Evolutionary conservation across 2,797 vertebrate species (phyloP).

Genomic region (Lacerta bilineata): DNA sequence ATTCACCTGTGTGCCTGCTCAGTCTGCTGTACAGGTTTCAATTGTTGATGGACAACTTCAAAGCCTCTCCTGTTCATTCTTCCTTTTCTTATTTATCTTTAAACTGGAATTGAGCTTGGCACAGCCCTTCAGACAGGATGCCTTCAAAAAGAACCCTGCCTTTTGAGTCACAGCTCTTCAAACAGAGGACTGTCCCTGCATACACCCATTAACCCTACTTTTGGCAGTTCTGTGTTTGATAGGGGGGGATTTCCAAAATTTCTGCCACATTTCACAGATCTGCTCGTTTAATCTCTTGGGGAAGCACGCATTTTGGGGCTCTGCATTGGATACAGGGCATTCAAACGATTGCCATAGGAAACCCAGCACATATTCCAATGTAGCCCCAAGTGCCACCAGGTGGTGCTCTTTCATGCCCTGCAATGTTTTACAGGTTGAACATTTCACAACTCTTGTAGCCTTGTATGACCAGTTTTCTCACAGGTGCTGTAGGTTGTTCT

Average conservation of each 20-base stretch:
- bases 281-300: neutral
- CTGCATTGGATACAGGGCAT: neutral
- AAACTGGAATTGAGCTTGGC: no score
- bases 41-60: no score
- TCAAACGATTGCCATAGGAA: no score
- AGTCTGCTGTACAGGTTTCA: neutral
- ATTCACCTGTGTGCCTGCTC: neutral
- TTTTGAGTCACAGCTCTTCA: no score
- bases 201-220: neutral
- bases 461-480: neutral
- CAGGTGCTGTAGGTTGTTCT: no score
- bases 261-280: neutral
- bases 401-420: constrained; percentile 20
- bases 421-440: neutral
- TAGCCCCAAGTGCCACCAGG: constrained; percentile 2
- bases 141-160: no score
- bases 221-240: neutral
- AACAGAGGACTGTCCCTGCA: no score
- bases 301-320: neutral
- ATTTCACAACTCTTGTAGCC: no score
- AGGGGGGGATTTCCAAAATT: neutral
- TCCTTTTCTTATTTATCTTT: no score
- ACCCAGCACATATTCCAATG: neutral
- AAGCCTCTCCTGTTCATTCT: no score
- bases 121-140: no score